Conservation (phyloP, 2,888 invertebrate species). For the Apodemia hepburni region DNA sequence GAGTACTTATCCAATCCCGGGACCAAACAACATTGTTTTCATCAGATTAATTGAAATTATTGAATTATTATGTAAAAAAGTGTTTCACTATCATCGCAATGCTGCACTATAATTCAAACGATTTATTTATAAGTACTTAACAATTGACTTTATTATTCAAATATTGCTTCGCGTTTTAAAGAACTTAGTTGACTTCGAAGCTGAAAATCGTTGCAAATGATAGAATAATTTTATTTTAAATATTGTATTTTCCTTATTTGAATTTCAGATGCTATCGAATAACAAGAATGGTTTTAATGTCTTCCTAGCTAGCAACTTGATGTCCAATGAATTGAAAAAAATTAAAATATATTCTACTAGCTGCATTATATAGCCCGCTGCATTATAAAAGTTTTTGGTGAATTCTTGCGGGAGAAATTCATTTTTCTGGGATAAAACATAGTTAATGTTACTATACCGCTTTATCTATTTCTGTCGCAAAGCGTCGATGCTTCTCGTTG, state of each 20-base stretch:
- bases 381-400: no score
- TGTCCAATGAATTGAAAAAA: background rate
- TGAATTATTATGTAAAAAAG: background rate
- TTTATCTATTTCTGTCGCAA: no score
- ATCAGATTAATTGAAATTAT: no score
- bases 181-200: background rate
- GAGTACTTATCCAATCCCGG: no score
- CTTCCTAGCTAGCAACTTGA: background rate
- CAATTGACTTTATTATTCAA: constrained; percentile 13
- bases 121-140: constrained; percentile 14
- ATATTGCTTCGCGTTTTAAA: constrained; percentile 1
- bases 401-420: no score
- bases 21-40: no score
- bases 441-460: no score
- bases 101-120: background rate
- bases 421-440: no score
- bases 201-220: constrained; percentile 8
- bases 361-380: no score
- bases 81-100: background rate
- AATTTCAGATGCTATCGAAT: background rate
- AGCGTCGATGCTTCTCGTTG: no score
- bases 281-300: background rate
- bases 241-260: background rate
- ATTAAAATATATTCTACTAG: no score
- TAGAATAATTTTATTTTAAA: constrained; percentile 4